These are phyloP conservation scores for Gymnothorax javanicus DNA, from an alignment of 2,797 vertebrate species.

Conservation along the genomic window DNA sequence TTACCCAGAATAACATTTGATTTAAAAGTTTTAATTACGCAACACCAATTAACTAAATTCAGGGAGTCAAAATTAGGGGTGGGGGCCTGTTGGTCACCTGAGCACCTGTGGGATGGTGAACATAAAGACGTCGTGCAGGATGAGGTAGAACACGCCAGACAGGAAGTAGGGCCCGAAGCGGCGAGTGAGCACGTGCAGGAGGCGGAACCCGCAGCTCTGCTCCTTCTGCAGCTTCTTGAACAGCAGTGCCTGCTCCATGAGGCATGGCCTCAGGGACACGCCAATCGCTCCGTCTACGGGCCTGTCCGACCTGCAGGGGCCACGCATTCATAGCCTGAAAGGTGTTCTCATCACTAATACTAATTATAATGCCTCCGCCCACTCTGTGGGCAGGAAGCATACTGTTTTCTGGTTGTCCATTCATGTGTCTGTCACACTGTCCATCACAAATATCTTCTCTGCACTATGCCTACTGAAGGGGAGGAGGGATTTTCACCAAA, in stretches of 20 bases:
- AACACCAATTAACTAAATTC: too few relatives aligned
- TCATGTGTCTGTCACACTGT: too few relatives aligned
- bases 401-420: too few relatives aligned
- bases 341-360: background rate
- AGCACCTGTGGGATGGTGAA: constrained; percentile 81
- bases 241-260: constrained; percentile 62
- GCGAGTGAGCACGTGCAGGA: constrained; percentile 69
- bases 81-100: constrained; percentile 65
- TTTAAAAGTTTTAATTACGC: too few relatives aligned
- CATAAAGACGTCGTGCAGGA: constrained; percentile 78
- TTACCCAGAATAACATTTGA: too few relatives aligned
- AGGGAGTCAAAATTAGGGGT: too few relatives aligned
- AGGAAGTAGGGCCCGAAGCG: constrained; percentile 76
- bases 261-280: background rate
- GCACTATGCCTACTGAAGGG: too few relatives aligned
- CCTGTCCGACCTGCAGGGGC: constrained; percentile 37
- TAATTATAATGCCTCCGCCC: background rate
- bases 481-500: too few relatives aligned
- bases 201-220: constrained; percentile 43
- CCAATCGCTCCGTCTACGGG: constrained; percentile 2
- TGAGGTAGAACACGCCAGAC: constrained; percentile 70
- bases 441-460: too few relatives aligned
- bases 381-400: too few relatives aligned
- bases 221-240: constrained; percentile 60
- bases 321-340: background rate